Evolutionary conservation across 2,113 vertebrate genomes (phyloP), one percentile per base, ranked within the genome.

Genomic region (Tyto alba): DNA sequence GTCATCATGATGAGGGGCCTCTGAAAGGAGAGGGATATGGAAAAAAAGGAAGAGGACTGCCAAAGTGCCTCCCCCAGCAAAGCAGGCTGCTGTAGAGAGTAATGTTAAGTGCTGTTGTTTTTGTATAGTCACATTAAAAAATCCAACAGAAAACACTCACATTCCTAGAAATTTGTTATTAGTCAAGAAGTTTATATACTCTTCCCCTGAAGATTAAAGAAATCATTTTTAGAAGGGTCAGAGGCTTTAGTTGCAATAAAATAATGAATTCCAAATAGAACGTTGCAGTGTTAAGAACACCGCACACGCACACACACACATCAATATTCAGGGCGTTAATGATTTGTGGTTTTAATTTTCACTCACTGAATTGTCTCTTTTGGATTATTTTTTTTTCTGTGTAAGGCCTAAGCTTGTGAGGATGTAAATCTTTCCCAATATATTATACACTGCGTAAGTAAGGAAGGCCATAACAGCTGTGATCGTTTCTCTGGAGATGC

Each of bases 1-100:
- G 88, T 97, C 94, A 87, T 90, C 84, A 27, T 2, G 50, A 92
- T 76, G 84, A 96, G 95, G 94, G 95, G 94, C 95, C 95, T 96
- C 96, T 82, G 90, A 92, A 91, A 96, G 91, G 89, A 97, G 91
- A 89, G 50, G 69, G 76, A 50, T 38, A 29, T 56, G 63, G 89
- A 94, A 94, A 89, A 90, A 96, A 86, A 57, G 67, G 55, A 75
- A 81, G 38, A 75, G 73, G 80, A 85, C 67, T 89, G 95, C 83
- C 89, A 82, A 92, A 96, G 63, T 92, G 85, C 90, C 91, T 97
- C 95, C 88, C 86, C 83, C 77, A 91, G 93, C 88, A 90, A 88
- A 94, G 85, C 88, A 77, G 56, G 68, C 85, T 94, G 88, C 41
- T 91, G 47, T 62, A 83, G 59, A 89, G 60, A 43, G 66, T 45